Base-by-base conservation (phyloP, 2,888 invertebrate genomes). In the Seladonia tumulorum region DNA sequence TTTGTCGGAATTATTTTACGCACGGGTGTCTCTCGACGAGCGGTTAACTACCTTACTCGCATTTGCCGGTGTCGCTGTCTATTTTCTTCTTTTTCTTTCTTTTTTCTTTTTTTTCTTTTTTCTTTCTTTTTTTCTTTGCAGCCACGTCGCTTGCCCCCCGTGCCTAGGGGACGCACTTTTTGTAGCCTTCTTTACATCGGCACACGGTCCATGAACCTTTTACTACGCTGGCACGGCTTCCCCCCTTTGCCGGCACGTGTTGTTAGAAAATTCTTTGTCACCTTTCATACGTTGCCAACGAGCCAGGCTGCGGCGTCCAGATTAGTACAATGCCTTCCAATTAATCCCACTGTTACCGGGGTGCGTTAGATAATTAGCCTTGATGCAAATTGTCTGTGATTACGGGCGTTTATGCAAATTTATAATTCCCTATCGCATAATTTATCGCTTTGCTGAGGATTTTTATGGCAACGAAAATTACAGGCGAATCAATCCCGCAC, bases 171-270 rank as follows among this genome's bases (percentile, higher is more conserved):
- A 35, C 76, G 49, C 39, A 49, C 66, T 77, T 68, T 68, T 25
- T 68, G 45, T 53, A 70, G 39, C 35, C 66, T 42, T 49, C 49
- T 77, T 66, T 53, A 68, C 77, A 39, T 45, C 75, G 57, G 35
- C 74, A 12, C 16, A 75, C 75, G 60, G 60, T 42, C 75, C 75
- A 45, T 75, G 57, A 75, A 75, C 60, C 60, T 75, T 75, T 75
- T 60, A 75, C 75, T n/a, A 60, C 60, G 18, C 25, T 16, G 57
- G 3, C 39, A n/a, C 60, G 18, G 57, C 60, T 60, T 60, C 18
- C 60, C 18, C 60, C 42, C 25, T 60, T 75, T 60, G 60, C 39
- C 25, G 42, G 16, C 5, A 42, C 42, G 60, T 25, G 42, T 60
- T 73, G 73, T 49, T 49, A 73, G 49, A 49, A 73, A 53, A 49